Percentiles rank a stretch among this genome's conserved stretches.
Evolutionary conservation across 1,140 invertebrate genomes (phyloP).

Genomic region (Medauroidea extradentata): DNA sequence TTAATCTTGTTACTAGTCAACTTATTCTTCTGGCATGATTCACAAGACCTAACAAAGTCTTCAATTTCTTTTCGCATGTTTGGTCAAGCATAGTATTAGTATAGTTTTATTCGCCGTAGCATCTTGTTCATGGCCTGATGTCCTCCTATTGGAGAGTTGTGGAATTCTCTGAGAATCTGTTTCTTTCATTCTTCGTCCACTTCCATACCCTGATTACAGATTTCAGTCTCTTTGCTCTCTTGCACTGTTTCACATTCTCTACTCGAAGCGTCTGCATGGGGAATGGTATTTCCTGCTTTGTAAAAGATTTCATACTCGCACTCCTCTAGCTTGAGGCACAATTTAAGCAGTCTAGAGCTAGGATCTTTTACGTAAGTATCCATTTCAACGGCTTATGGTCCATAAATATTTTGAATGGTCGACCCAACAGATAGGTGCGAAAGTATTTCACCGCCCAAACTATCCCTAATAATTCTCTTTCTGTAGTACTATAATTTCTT

Average conservation of each 20-base stretch:
- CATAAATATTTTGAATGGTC: conserved; percentile 30
- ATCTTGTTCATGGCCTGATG: conserved; percentile 34
- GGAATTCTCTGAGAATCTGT: conserved; percentile 27
- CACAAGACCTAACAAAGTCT: conserved; percentile 33
- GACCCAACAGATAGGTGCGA: conserved; percentile 35
- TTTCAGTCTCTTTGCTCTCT: conserved; percentile 8
- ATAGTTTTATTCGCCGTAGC: conserved; percentile 28
- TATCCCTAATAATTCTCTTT: conserved; percentile 35
- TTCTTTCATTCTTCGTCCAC: neutral
- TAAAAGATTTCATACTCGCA: conserved; percentile 30
- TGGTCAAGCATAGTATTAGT: conserved; percentile 30
- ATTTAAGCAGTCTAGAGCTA: conserved; percentile 15
- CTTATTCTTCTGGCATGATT: conserved; percentile 37
- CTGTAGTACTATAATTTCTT: conserved; percentile 29
- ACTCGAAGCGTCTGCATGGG: conserved; percentile 36
- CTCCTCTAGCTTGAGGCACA: conserved; percentile 13
- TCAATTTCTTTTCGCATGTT: conserved; percentile 29
- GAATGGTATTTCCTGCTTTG: conserved; percentile 39
- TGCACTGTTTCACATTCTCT: neutral
- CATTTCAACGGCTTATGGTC: conserved; percentile 20
- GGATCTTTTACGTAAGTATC: conserved; percentile 20
- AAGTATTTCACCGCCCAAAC: conserved; percentile 11
- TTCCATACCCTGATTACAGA: neutral
- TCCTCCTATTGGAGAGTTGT: conserved; percentile 26
- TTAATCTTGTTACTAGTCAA: conserved; percentile 15